These are phyloP conservation scores for Platyura marginata DNA, from an alignment of 1,140 invertebrate genomes.

Conservation along the genomic window DNA sequence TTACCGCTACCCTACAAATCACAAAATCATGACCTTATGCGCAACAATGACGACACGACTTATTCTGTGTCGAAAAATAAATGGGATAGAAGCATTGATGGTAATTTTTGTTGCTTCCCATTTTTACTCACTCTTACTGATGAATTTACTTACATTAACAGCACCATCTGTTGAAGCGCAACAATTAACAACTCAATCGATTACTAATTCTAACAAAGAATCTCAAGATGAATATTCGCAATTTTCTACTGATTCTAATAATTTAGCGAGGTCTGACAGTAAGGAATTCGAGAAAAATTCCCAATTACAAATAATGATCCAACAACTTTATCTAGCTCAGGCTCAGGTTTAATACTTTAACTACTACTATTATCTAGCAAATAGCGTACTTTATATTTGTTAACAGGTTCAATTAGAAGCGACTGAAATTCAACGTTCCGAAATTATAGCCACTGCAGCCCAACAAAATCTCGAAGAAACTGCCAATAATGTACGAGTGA, in stretches of 20 bases:
- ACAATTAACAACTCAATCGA: too few species aligned
- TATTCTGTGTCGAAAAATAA: too few species aligned
- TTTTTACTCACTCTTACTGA: too few species aligned
- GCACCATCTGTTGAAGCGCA: too few species aligned
- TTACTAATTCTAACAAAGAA: too few species aligned
- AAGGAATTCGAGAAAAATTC: neutral
- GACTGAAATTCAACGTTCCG: constrained; percentile 17
- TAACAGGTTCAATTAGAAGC: constrained; percentile 17
- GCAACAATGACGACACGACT: too few species aligned
- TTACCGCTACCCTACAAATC: too few species aligned
- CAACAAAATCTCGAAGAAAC: constrained; percentile 17
- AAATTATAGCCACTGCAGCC: constrained; percentile 14
- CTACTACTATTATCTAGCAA: neutral
- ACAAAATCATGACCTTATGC: too few species aligned
- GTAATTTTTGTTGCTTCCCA: too few species aligned
- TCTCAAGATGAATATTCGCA: neutral
- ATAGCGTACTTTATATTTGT: neutral
- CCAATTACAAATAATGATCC: constrained; percentile 7
- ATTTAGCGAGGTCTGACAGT: neutral
- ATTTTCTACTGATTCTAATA: neutral
- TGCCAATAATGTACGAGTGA: constrained; percentile 18
- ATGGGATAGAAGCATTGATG: too few species aligned
- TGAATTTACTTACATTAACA: too few species aligned
- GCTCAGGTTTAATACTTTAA: constrained; percentile 7
- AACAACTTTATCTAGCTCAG: constrained; percentile 21